A percentile compares a stretch with the other conserved stretches of the same genome.
These are phyloP conservation scores for Schizopygopsis malacanthus DNA, from an alignment of 2,797 vertebrate genomes.

Conservation along the genomic window DNA sequence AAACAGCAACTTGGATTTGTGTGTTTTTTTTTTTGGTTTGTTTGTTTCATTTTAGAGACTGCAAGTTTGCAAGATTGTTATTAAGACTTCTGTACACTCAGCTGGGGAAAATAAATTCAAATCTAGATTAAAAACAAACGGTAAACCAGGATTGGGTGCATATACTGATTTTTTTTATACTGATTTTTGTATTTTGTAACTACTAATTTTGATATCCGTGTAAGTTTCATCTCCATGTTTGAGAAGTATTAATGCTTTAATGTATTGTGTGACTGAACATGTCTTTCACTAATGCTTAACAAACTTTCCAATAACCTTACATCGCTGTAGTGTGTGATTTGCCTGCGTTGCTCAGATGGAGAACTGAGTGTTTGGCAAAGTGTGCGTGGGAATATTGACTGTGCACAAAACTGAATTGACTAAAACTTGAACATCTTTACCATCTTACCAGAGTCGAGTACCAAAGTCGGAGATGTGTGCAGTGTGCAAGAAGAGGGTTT, in stretches of 20 bases:
- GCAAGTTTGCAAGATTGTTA: constrained; percentile 17
- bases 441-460: constrained; percentile 83
- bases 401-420: not conserved
- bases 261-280: not conserved
- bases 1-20: not conserved
- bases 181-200: too few species aligned
- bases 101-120: not conserved
- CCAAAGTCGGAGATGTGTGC: constrained; percentile 90
- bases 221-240: not conserved
- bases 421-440: constrained; percentile 45
- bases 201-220: not conserved
- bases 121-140: not conserved
- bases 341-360: not conserved
- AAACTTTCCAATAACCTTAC: not conserved
- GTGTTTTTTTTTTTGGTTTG: not conserved
- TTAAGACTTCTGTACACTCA: not conserved
- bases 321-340: not conserved
- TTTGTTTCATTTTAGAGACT: constrained; percentile 13
- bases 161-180: too few species aligned
- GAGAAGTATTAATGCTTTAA: not conserved
- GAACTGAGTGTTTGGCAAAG: not conserved
- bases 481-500: constrained; percentile 91
- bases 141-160: not conserved
- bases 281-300: not conserved
- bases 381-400: not conserved